phyloP scores from a whole-genome alignment of 2,888 invertebrate species.

The Acanthacorydalis orientalis region DNA sequence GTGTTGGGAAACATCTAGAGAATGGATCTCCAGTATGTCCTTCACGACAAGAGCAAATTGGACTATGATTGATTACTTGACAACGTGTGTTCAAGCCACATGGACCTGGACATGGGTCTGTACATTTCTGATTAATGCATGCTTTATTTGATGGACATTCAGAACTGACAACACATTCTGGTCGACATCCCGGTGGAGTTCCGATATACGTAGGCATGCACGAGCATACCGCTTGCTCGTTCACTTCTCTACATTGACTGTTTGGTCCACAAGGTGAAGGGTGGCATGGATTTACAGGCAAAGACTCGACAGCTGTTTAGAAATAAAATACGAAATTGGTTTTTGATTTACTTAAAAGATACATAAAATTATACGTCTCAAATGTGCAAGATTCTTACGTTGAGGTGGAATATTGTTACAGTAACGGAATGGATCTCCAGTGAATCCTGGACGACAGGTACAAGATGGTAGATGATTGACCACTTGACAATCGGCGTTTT shows the following conservation, averaged over 20 bases:
- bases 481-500: conserved; percentile 41
- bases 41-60: conserved; percentile 52
- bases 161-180: conserved; percentile 46
- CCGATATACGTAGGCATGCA: conserved; percentile 21
- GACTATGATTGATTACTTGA: conserved; percentile 49
- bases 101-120: conserved; percentile 50
- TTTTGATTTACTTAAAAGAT: not conserved
- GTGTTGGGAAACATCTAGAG: conserved; percentile 18
- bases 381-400: conserved; percentile 27
- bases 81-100: conserved; percentile 52
- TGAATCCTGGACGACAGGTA: conserved; percentile 31
- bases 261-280: conserved; percentile 66
- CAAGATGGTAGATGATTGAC: conserved; percentile 27
- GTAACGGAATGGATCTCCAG: conserved; percentile 27
- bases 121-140: conserved; percentile 49
- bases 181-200: conserved; percentile 32
- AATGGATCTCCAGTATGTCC: conserved; percentile 50
- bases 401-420: conserved; percentile 23
- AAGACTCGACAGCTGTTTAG: conserved; percentile 8
- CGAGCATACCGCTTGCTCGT: conserved; percentile 22
- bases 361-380: not conserved
- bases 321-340: not conserved
- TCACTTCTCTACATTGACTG: conserved; percentile 44
- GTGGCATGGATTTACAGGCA: conserved; percentile 40
- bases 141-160: conserved; percentile 48